Percentiles rank a stretch among this genome's conserved stretches.
Evolutionary conservation across 92 coral and sea anemone species (phyloP).

Genomic region (Montipora capitata): DNA sequence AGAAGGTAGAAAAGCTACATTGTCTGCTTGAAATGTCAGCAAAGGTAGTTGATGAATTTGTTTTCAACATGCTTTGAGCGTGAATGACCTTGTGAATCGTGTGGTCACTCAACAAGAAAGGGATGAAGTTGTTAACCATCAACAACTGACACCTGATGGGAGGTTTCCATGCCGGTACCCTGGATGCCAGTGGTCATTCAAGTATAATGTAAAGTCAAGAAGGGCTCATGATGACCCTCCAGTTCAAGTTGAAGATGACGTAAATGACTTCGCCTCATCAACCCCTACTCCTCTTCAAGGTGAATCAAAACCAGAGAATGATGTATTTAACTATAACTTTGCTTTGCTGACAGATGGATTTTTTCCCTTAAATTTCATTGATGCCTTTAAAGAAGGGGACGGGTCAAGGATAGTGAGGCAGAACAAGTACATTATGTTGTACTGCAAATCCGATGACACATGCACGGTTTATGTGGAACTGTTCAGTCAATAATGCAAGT

Average conservation of each 20-base stretch:
- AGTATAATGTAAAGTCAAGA: constrained; percentile 43
- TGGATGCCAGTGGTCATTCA: constrained; percentile 27
- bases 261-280: neutral
- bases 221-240: constrained; percentile 63
- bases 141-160: constrained; percentile 14
- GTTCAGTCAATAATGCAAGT: constrained; percentile 40
- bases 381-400: constrained; percentile 33
- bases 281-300: neutral
- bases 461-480: neutral
- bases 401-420: no score
- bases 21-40: constrained; percentile 29
- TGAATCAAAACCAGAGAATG: constrained; percentile 29
- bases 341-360: constrained; percentile 56
- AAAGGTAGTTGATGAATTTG: constrained; percentile 47
- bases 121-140: constrained; percentile 4
- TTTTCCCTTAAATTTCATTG: constrained; percentile 64
- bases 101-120: constrained; percentile 53
- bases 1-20: constrained; percentile 39
- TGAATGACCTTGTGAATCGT: constrained; percentile 32
- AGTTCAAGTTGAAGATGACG: neutral
- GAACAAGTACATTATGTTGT: constrained; percentile 49
- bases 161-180: constrained; percentile 42
- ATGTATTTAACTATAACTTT: constrained; percentile 16
- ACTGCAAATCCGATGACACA: constrained; percentile 61
- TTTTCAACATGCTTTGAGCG: neutral